phyloP scores from a whole-genome alignment of 1,140 invertebrate species.

The Ceratosolen fusciceps region DNA sequence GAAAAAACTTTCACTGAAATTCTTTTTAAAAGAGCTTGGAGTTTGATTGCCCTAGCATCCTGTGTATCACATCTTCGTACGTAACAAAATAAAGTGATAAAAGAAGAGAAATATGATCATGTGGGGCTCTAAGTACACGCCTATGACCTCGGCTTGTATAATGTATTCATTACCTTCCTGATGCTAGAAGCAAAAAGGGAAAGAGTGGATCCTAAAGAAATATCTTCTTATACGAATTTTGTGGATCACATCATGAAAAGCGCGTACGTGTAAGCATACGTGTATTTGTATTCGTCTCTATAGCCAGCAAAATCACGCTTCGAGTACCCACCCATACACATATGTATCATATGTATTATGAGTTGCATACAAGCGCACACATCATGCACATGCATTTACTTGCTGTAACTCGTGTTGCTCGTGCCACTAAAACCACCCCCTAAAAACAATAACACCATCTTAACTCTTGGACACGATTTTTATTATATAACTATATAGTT shows the following conservation, averaged over 20 bases:
- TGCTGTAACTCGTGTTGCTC: conserved; percentile 46
- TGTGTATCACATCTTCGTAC: conserved; percentile 13
- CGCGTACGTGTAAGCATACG: conserved; percentile 50
- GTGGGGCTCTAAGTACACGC: conserved; percentile 29
- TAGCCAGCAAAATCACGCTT: conserved; percentile 64
- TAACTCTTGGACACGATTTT: conserved; percentile 18
- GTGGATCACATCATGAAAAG: conserved; percentile 48
- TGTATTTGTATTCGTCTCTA: conserved; percentile 55
- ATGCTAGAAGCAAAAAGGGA: background rate
- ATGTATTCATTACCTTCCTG: conserved; percentile 31
- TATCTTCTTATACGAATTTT: conserved; percentile 30
- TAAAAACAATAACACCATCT: conserved; percentile 45
- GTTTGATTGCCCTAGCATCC: conserved; percentile 35
- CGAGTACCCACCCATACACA: conserved; percentile 62
- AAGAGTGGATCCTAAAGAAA: conserved; percentile 18
- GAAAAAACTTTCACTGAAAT: background rate
- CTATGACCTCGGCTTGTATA: conserved; percentile 23
- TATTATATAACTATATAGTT: conserved; percentile 15
- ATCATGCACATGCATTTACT: conserved; percentile 48
- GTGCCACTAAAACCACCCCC: conserved; percentile 61
- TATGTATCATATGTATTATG: conserved; percentile 56
- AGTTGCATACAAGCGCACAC: conserved; percentile 35
- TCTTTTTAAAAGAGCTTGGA: conserved; percentile 32
- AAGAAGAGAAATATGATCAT: conserved; percentile 4
- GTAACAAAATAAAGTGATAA: conserved; percentile 19